Percentiles rank a stretch among this genome's conserved stretches.
Evolutionary conservation across 2,113 vertebrate genomes (phyloP).

Genomic region (Gorilla gorilla): DNA sequence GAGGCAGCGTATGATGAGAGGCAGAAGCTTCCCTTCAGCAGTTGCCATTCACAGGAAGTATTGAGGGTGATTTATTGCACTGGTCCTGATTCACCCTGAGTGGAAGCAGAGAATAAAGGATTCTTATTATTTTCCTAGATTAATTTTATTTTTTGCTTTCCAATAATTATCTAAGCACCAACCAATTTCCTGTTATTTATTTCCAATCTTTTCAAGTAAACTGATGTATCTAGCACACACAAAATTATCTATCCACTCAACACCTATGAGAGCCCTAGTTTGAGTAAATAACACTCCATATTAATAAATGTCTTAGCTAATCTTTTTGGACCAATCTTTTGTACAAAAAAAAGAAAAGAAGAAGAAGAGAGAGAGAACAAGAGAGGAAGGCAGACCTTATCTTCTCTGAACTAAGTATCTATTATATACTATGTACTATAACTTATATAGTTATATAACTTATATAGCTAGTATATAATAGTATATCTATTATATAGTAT

Average conservation of each 20-base stretch:
- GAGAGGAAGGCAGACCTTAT: not conserved
- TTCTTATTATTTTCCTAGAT: not conserved
- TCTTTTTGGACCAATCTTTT: not conserved
- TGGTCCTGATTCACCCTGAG: not conserved
- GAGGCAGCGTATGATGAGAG: not conserved
- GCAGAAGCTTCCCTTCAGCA: not conserved
- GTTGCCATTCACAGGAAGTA: not conserved
- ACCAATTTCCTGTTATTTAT: not conserved
- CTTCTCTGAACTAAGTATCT: not conserved
- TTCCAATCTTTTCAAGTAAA: not conserved
- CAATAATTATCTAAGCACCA: not conserved
- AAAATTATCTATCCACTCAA: not conserved
- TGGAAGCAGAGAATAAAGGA: not conserved
- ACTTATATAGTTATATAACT: too few relatives aligned
- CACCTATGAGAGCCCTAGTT: not conserved
- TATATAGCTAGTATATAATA: too few relatives aligned
- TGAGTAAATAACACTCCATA: not conserved
- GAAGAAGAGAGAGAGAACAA: too few relatives aligned
- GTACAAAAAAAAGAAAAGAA: rapidly evolving
- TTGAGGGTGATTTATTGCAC: not conserved
- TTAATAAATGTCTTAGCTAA: not conserved
- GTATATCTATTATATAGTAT: too few relatives aligned
- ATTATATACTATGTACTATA: too few relatives aligned
- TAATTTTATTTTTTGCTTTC: not conserved
- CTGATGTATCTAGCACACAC: not conserved